phyloP scores from a whole-genome alignment of 2,888 invertebrate species.

The Dicycla oo region DNA sequence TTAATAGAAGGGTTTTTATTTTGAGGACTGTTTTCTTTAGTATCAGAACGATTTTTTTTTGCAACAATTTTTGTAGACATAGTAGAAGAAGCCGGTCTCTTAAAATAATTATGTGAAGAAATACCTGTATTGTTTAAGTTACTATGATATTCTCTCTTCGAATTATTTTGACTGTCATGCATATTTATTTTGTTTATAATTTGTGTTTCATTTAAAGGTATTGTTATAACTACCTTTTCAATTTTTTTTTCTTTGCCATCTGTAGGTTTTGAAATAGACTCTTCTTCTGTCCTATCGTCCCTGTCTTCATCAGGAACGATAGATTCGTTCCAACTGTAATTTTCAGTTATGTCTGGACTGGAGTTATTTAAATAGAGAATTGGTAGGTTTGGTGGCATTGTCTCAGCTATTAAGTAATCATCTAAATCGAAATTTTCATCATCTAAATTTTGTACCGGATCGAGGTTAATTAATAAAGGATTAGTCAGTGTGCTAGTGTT shows the following conservation, averaged over 20 bases:
- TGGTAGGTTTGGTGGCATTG: slow-evolving; percentile 3
- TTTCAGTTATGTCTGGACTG: background rate
- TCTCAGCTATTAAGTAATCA: background rate
- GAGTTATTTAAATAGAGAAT: background rate
- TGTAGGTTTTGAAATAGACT: no score
- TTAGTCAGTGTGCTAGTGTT: background rate
- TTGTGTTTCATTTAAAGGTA: background rate
- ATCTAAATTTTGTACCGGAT: background rate
- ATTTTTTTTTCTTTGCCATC: background rate
- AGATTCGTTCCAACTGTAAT: background rate
- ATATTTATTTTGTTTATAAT: background rate
- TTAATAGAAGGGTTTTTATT: slow-evolving; percentile 13
- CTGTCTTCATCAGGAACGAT: background rate
- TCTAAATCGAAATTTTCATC: background rate
- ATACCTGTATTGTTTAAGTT: no score
- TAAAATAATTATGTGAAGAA: no score
- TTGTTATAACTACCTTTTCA: background rate
- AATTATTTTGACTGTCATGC: background rate
- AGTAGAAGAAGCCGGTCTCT: background rate
- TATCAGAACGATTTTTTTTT: background rate
- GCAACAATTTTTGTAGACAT: background rate
- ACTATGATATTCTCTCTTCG: background rate
- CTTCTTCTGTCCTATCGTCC: no score
- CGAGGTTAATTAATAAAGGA: background rate
- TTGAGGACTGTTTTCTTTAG: slow-evolving; percentile 3